phyloP scores from a whole-genome alignment of 1,140 invertebrate species.

The Babylonia areolata region DNA sequence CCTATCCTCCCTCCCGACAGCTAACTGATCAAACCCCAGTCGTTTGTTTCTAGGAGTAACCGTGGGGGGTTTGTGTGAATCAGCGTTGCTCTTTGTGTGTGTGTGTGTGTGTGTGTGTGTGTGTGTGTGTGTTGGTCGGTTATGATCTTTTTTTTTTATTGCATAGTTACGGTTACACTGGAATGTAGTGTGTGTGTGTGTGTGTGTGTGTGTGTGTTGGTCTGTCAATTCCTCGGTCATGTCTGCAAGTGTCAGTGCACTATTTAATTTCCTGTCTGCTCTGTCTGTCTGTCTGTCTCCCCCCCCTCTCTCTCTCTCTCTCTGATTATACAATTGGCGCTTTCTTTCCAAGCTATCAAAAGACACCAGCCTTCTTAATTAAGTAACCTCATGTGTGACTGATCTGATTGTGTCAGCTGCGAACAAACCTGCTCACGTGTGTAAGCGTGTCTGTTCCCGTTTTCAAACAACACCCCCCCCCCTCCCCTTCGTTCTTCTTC shows the following conservation, averaged over 20 bases:
- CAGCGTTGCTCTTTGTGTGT: not conserved
- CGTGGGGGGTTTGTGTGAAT: not conserved
- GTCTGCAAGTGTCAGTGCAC: too few species aligned
- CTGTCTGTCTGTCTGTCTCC: not conserved
- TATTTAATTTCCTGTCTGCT: not conserved
- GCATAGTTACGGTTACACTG: too few species aligned
- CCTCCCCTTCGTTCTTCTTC: too few species aligned
- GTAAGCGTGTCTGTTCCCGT: too few species aligned
- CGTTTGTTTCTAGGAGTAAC: too few species aligned
- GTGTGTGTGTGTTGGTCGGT: not conserved
- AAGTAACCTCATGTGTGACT: too few species aligned
- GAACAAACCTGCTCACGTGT: too few species aligned
- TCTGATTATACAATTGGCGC: not conserved
- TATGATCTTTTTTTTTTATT: not conserved
- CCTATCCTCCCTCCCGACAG: not conserved
- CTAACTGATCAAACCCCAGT: too few species aligned
- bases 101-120: not conserved
- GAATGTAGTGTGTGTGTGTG: not conserved
- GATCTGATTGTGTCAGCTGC: too few species aligned
- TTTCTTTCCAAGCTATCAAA: too few species aligned
- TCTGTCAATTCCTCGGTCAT: not conserved
- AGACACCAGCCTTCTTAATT: too few species aligned
- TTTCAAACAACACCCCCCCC: not conserved
- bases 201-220: not conserved
- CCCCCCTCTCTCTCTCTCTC: conserved; percentile 7